Evolutionary conservation across 2,888 invertebrate species (phyloP).

Genomic region (Alloplasta piceator): DNA sequence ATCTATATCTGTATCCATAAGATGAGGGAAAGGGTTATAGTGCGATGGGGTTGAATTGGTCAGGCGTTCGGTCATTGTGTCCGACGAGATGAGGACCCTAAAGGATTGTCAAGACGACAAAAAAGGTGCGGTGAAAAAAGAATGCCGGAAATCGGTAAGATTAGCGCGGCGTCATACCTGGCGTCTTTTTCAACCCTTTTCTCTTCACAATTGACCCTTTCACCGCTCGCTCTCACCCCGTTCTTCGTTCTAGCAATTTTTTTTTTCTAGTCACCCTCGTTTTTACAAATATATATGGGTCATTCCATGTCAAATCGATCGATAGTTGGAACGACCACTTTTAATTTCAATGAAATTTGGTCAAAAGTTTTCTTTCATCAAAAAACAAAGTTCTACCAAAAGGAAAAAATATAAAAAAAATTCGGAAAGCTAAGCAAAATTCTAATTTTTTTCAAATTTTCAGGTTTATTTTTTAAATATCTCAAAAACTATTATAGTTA

Average conservation of each 20-base stretch:
- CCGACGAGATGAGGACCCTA: conserved; percentile 15
- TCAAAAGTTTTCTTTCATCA: no score
- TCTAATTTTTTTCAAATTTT: no score
- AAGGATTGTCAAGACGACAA: conserved; percentile 44
- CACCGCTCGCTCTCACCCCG: neutral
- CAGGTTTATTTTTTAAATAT: no score
- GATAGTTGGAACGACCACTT: no score
- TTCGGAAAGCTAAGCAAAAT: no score
- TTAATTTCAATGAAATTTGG: no score
- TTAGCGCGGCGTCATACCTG: conserved; percentile 70
- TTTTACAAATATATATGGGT: no score
- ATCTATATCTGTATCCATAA: neutral
- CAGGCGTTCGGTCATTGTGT: conserved; percentile 16
- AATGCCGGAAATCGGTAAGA: conserved; percentile 61
- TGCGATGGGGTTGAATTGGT: conserved; percentile 18
- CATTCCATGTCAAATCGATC: no score
- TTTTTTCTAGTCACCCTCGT: conserved; percentile 8
- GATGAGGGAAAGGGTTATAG: conserved; percentile 48
- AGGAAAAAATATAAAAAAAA: no score
- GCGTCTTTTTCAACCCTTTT: conserved; percentile 71
- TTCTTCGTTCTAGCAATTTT: conserved; percentile 9
- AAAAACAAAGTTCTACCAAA: no score
- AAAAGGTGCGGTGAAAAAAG: conserved; percentile 60
- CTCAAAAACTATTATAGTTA: no score
- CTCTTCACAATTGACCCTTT: conserved; percentile 49